Percentiles rank a stretch among this genome's conserved stretches.
phyloP scores from a whole-genome alignment of 92 coral and sea anemone genomes.

The Phenganax subtilis region DNA sequence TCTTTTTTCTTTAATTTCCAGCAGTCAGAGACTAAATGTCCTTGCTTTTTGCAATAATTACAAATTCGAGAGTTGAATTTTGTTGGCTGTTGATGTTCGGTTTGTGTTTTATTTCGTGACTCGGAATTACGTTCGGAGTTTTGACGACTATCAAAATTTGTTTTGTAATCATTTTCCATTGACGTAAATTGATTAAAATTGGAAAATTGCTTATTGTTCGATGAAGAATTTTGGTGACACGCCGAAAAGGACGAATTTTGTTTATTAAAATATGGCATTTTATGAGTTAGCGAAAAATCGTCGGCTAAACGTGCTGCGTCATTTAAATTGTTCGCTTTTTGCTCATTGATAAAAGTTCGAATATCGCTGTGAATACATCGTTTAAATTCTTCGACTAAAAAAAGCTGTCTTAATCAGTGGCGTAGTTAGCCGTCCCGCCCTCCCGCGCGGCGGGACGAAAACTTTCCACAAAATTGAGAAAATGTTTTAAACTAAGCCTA shows the following conservation, averaged over 20 bases:
- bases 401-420: slow-evolving; percentile 45
- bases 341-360: slow-evolving; percentile 45
- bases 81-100: not conserved
- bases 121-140: not conserved
- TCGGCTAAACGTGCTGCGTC: slow-evolving; percentile 53
- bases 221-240: not conserved
- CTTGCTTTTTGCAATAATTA: slow-evolving; percentile 34
- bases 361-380: slow-evolving; percentile 49
- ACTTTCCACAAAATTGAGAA: too few relatives aligned
- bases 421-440: too few relatives aligned
- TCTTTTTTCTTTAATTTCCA: too few relatives aligned
- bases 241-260: not conserved
- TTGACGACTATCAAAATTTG: not conserved
- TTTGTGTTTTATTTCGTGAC: not conserved
- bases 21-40: slow-evolving; percentile 29
- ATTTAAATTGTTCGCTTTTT: slow-evolving; percentile 39
- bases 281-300: slow-evolving; percentile 52
- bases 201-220: too few relatives aligned
- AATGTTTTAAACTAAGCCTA: too few relatives aligned
- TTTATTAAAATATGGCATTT: slow-evolving; percentile 30
- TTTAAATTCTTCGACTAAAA: slow-evolving; percentile 54
- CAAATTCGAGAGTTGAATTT: not conserved
- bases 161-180: not conserved
- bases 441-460: too few relatives aligned
- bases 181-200: not conserved